phyloP scores from a whole-genome alignment of 2,888 invertebrate genomes.

The Drosophila antonietae region DNA sequence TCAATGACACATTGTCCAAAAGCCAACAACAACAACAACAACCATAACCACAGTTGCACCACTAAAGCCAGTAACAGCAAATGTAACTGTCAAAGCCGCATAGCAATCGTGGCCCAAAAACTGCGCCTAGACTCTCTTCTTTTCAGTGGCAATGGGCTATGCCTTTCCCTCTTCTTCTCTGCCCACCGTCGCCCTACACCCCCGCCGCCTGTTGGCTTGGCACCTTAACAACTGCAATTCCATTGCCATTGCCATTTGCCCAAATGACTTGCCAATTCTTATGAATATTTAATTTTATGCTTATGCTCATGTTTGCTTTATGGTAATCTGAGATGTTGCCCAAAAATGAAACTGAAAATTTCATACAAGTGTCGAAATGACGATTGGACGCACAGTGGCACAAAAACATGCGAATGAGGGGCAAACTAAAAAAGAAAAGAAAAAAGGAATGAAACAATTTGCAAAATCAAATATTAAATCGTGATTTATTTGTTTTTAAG shows the following conservation, averaged over 20 bases:
- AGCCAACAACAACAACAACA: slow-evolving; percentile 46
- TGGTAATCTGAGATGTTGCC: slow-evolving; percentile 74
- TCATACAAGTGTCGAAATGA: slow-evolving; percentile 32
- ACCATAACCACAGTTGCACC: slow-evolving; percentile 25
- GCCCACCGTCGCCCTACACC: no score
- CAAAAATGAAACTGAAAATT: slow-evolving; percentile 65
- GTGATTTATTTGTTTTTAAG: background rate
- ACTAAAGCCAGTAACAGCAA: slow-evolving; percentile 14
- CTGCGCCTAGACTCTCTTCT: slow-evolving; percentile 16
- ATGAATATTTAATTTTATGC: slow-evolving; percentile 77
- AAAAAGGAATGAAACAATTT: background rate
- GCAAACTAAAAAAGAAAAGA: background rate
- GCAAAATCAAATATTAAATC: background rate
- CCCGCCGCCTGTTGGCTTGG: background rate
- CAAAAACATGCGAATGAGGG: background rate
- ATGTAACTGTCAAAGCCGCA: slow-evolving; percentile 21
- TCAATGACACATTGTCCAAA: slow-evolving; percentile 55
- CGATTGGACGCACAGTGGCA: slow-evolving; percentile 35
- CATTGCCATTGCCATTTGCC: slow-evolving; percentile 50
- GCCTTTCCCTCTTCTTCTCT: background rate
- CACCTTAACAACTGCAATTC: slow-evolving; percentile 24
- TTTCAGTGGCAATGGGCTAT: slow-evolving; percentile 9
- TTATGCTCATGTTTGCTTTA: slow-evolving; percentile 76
- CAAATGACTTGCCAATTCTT: slow-evolving; percentile 70
- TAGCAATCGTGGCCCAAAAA: slow-evolving; percentile 40